These are phyloP conservation scores for Physella acuta DNA, from an alignment of 1,140 invertebrate species.

Conservation along the genomic window DNA sequence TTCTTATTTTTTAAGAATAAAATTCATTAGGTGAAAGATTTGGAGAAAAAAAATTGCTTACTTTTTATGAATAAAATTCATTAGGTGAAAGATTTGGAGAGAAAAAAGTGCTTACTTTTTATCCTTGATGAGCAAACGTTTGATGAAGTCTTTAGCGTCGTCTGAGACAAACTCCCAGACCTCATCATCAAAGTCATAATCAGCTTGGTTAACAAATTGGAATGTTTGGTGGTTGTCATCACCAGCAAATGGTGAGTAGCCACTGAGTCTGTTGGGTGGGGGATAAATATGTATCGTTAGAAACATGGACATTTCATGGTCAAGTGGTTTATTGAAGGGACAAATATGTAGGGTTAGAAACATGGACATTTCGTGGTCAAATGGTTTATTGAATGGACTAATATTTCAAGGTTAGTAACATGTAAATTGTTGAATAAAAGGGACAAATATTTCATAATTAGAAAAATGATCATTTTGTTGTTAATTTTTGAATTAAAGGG, in stretches of 20 bases:
- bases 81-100: no score
- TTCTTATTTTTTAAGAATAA: no score
- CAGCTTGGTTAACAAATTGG: constrained; percentile 95
- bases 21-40: no score
- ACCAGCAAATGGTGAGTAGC: constrained; percentile 96
- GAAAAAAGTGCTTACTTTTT: constrained; percentile 29
- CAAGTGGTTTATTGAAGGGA: no score
- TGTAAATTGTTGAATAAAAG: no score
- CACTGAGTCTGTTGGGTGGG: constrained; percentile 79
- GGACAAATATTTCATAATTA: not conserved
- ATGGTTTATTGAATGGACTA: no score
- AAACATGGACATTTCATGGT: not conserved
- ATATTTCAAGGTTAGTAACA: no score
- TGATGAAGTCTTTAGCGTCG: constrained; percentile 97
- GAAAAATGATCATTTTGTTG: not conserved
- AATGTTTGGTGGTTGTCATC: constrained; percentile 97
- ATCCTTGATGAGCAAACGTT: constrained; percentile 85
- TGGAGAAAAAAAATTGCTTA: no score
- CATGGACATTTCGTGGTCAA: no score
- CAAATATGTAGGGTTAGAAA: no score
- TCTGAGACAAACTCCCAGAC: constrained; percentile 87
- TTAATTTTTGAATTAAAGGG: not conserved
- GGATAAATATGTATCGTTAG: not conserved
- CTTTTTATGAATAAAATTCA: no score
- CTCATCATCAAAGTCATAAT: constrained; percentile 96